Evolutionary conservation across 2,888 invertebrate genomes (phyloP), one percentile per base, ranked within the genome.

Genomic region (Ctenicera cuprea): DNA sequence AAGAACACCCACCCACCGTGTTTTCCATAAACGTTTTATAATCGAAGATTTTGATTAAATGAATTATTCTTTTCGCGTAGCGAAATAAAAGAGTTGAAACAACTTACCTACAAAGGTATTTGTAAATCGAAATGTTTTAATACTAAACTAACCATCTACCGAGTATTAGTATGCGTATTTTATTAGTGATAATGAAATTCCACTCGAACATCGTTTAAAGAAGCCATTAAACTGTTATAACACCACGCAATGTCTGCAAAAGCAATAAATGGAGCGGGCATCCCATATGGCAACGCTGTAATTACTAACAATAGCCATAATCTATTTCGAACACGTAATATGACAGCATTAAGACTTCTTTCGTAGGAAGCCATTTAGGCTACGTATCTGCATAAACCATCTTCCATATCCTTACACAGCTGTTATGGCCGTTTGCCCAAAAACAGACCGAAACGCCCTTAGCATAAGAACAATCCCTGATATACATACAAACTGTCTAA

Each of bases 271-370:
- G 76, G 66, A 73, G 76, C 77, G 78, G 75, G 79, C 80, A 82
- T 80, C 85, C 84, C 86, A 86, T 85, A 85, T 85, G 86, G 85
- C 84, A 84, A 83, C 84, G 82, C 79, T 83, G 85, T 85, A 86
- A 86, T 86, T 86, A 85, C 85, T 83, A 73, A 83, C 85, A 85
- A 85, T 85, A 84, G 85, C 86, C 85, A 86, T 86, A 86, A 87
- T 86, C 86, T 86, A 87, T 87, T 86, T 86, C 85, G 82, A 84
- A 86, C 86, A 87, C 86, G 86, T 87, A 87, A 86, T 86, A 85
- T 85, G 86, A 85, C 86, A 85, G 85, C 85, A 85, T 86, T 86
- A 86, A 85, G 86, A 86, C 85, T 87, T 87, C 86, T 86, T 86
- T 85, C 83, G 81, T 80, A 83, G 82, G 83, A 82, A 83, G 83